Conservation (phyloP, 2,113 vertebrate genomes). For the Actenoides lindsayi region DNA sequence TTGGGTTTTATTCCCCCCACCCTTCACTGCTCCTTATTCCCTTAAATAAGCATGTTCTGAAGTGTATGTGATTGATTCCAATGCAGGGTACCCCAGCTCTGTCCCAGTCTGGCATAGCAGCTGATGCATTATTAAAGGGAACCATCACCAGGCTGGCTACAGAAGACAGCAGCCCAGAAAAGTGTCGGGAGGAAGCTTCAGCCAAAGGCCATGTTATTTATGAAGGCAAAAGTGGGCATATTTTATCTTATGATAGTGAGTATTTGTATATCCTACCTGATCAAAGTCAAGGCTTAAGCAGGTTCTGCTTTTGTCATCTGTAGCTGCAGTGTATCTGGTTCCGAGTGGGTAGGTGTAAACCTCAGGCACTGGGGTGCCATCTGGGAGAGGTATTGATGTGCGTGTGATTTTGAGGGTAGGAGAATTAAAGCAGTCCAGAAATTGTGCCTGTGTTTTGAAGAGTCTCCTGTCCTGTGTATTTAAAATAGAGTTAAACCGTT, state of each 20-base stretch:
- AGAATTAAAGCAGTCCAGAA: background rate
- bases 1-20: background rate
- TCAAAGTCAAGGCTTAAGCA: background rate
- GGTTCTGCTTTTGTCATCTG: background rate
- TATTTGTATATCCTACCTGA: background rate
- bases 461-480: background rate
- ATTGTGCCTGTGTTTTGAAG: background rate
- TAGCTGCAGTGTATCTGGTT: background rate
- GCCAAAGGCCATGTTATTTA: constrained; percentile 96
- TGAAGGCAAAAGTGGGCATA: constrained; percentile 95
- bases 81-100: constrained; percentile 91
- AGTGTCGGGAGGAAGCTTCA: constrained; percentile 85
- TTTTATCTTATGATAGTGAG: constrained; percentile 94
- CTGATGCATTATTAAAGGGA: constrained; percentile 88
- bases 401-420: background rate
- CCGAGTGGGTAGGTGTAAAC: background rate
- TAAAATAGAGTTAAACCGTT: background rate
- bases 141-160: constrained; percentile 89
- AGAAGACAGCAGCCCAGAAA: constrained; percentile 91
- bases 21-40: background rate
- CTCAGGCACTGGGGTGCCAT: background rate
- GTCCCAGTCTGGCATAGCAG: constrained; percentile 87
- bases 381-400: background rate
- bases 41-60: background rate
- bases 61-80: background rate